Evolutionary conservation across 1,140 invertebrate genomes (phyloP).

Genomic region (Zelostemma sp.): DNA sequence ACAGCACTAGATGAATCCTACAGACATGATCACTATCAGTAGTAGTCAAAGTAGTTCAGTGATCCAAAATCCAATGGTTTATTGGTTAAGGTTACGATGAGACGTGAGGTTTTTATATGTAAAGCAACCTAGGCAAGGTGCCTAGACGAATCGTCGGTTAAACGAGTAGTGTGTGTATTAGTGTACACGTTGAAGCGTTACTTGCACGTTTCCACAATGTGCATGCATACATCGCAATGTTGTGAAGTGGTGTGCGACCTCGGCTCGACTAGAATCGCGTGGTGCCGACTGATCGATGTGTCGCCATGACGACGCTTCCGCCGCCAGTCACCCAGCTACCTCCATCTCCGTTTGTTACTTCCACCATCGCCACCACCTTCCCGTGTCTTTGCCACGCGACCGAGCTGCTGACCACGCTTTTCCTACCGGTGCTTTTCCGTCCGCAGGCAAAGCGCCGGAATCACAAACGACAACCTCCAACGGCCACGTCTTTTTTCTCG

Average conservation of each 20-base stretch:
- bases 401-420: constrained; percentile 45
- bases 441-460: constrained; percentile 17
- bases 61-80: too few relatives aligned
- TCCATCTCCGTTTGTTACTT: constrained; percentile 66
- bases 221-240: constrained; percentile 10
- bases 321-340: constrained; percentile 69
- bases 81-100: too few relatives aligned
- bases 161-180: not conserved
- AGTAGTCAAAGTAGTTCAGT: too few relatives aligned
- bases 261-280: constrained; percentile 59
- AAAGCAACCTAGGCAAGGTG: not conserved
- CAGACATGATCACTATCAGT: too few relatives aligned
- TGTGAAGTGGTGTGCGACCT: constrained; percentile 43
- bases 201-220: constrained; percentile 3
- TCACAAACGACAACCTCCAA: constrained; percentile 34
- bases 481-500: not conserved
- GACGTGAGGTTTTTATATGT: constrained; percentile 11
- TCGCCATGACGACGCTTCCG: constrained; percentile 72
- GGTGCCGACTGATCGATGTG: constrained; percentile 70
- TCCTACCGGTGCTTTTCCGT: constrained; percentile 27
- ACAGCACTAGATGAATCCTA: too few relatives aligned
- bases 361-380: constrained; percentile 67
- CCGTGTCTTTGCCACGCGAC: constrained; percentile 50
- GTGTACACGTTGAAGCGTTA: too few relatives aligned
- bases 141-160: constrained; percentile 8